A percentile compares a stretch with the other conserved stretches of the same genome.
Evolutionary conservation across 2,113 vertebrate species (phyloP).

Genomic region (Brachirus orientalis): DNA sequence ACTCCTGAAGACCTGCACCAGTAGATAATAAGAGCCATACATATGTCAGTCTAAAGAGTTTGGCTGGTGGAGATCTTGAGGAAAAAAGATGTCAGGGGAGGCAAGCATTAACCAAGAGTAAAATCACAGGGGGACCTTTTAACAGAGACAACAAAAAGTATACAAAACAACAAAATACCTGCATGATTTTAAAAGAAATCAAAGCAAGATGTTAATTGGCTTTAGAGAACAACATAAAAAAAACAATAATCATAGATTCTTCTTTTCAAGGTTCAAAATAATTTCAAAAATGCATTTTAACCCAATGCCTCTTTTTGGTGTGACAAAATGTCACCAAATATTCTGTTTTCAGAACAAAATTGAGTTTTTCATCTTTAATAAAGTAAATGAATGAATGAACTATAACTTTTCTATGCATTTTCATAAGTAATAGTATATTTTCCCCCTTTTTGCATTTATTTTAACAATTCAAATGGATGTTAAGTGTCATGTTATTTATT

Average conservation of each 20-base stretch:
- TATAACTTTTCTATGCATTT: background rate
- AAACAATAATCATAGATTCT: no score
- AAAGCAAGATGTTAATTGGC: background rate
- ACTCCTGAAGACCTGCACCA: slow-evolving; percentile 54
- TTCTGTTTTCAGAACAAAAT: background rate
- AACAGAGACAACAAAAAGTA: background rate
- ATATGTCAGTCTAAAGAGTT: slow-evolving; percentile 1
- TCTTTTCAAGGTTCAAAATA: no score
- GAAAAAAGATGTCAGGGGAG: slow-evolving; percentile 9
- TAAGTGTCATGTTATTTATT: no score
- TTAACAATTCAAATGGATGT: no score
- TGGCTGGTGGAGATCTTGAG: slow-evolving; percentile 48
- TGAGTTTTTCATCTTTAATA: background rate
- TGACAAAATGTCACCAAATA: no score
- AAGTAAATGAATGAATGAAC: no score
- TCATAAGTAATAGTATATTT: background rate
- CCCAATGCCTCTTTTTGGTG: no score
- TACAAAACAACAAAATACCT: background rate
- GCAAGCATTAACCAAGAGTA: slow-evolving; percentile 13
- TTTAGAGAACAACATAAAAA: background rate
- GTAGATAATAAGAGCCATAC: slow-evolving; percentile 20
- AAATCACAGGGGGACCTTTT: slow-evolving; percentile 8
- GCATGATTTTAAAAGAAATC: background rate
- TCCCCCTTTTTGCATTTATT: no score
- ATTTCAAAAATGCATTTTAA: no score